These are phyloP conservation scores for Urosaurus nigricauda DNA, from an alignment of 2,797 vertebrate species.

Conservation along the genomic window DNA sequence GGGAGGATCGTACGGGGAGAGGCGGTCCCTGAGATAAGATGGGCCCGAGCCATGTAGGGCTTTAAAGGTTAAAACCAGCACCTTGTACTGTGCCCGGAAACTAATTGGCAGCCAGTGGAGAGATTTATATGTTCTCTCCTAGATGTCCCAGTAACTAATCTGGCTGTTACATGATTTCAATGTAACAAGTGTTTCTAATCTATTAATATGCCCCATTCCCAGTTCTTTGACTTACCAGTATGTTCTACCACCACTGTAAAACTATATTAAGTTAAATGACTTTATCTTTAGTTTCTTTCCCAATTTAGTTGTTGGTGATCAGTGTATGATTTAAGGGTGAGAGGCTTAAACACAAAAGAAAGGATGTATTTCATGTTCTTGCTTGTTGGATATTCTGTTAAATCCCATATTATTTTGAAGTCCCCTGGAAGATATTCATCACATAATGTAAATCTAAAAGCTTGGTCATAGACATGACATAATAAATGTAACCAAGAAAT, in stretches of 20 bases:
- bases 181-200: background rate
- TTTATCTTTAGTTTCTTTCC: background rate
- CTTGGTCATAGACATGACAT: constrained; percentile 55
- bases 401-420: constrained; percentile 22
- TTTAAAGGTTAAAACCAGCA: too few species aligned
- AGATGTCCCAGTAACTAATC: too few species aligned
- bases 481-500: constrained; percentile 29
- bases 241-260: background rate
- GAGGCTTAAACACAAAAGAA: background rate
- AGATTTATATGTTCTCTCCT: too few species aligned
- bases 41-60: too few species aligned
- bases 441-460: constrained; percentile 4
- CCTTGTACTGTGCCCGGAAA: too few species aligned
- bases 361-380: background rate
- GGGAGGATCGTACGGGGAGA: too few species aligned
- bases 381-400: background rate
- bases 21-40: too few species aligned
- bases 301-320: background rate
- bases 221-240: background rate
- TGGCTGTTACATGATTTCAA: too few species aligned
- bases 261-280: background rate
- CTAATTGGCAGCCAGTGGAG: too few species aligned
- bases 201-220: background rate
- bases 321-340: background rate
- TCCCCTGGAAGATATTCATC: constrained; percentile 15